phyloP scores from a whole-genome alignment of 1,140 invertebrate genomes.

The Achroia grisella region DNA sequence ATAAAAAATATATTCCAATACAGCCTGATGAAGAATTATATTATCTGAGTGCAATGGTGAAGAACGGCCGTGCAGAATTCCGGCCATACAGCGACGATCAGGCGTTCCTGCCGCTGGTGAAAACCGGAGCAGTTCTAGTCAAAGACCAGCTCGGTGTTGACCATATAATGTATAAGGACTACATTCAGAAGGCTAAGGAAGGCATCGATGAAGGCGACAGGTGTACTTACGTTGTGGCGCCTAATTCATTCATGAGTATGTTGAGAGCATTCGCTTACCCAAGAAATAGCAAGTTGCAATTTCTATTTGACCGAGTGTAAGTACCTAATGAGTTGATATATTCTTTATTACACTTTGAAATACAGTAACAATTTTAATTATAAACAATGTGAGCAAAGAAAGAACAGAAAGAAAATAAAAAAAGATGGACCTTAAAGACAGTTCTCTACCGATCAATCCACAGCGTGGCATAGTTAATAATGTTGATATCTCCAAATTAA shows the following conservation, averaged over 20 bases:
- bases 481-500: no score
- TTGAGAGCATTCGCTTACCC: slow-evolving; percentile 82
- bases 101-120: slow-evolving; percentile 63
- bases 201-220: slow-evolving; percentile 75
- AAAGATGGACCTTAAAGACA: no score
- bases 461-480: no score
- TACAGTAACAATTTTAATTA: no score
- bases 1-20: background rate
- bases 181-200: slow-evolving; percentile 75
- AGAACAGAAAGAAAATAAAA: no score
- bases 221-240: slow-evolving; percentile 83
- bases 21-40: slow-evolving; percentile 54
- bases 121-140: slow-evolving; percentile 77
- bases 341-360: no score
- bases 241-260: slow-evolving; percentile 76
- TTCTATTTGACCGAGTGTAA: slow-evolving; percentile 80
- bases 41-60: slow-evolving; percentile 54
- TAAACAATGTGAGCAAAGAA: no score
- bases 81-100: slow-evolving; percentile 32
- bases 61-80: slow-evolving; percentile 47
- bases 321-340: slow-evolving; percentile 35
- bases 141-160: slow-evolving; percentile 79
- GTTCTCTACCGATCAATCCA: no score
- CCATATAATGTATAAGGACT: slow-evolving; percentile 80
- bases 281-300: slow-evolving; percentile 73